Conservation (phyloP, 2,113 vertebrate species). For the Petaurus breviceps region DNA sequence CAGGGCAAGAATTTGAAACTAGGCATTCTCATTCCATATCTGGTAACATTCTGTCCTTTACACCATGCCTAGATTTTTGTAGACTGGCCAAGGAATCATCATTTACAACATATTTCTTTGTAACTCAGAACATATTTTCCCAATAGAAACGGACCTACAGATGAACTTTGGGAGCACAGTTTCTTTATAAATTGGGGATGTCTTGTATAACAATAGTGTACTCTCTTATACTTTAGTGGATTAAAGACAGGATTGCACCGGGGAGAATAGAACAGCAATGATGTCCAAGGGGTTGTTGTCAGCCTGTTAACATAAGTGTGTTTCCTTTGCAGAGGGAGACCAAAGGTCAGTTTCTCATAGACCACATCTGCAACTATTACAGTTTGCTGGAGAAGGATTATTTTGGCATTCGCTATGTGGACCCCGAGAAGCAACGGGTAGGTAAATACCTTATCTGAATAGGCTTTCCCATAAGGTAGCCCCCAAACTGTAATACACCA, state of each 20-base stretch:
- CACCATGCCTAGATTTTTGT: neutral
- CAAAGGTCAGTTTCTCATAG: constrained; percentile 97
- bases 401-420: constrained; percentile 98
- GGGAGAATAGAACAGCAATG: neutral
- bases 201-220: neutral
- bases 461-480: constrained; percentile 11
- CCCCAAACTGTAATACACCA: neutral
- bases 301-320: constrained; percentile 39
- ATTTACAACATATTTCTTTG: neutral
- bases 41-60: neutral
- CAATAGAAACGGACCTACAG: neutral
- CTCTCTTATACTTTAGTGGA: neutral
- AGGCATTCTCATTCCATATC: neutral
- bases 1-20: neutral
- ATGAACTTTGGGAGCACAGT: neutral
- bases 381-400: constrained; percentile 98
- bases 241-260: neutral
- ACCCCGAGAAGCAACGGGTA: constrained; percentile 98
- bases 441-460: constrained; percentile 69
- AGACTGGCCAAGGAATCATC: neutral
- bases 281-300: neutral
- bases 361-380: constrained; percentile 98
- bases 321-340: constrained; percentile 93
- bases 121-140: neutral
- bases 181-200: neutral